These are phyloP conservation scores for Gnatocerus cornutus DNA, from an alignment of 2,888 invertebrate species.

Conservation along the genomic window DNA sequence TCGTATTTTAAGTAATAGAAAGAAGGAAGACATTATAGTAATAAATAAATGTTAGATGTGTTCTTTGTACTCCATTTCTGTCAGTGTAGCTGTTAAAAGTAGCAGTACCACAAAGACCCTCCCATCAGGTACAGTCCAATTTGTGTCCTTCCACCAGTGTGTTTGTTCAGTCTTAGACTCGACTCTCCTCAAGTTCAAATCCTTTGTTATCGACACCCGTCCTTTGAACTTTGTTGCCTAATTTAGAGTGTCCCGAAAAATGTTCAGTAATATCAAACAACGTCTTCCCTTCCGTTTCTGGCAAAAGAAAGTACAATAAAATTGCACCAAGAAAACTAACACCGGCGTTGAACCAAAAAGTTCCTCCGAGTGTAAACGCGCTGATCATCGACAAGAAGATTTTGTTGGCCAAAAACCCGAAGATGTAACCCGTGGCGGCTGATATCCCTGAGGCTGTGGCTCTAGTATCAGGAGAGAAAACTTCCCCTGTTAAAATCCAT, in stretches of 20 bases:
- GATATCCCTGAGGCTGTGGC: slow-evolving; percentile 83
- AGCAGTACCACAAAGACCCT: neutral
- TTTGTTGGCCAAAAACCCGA: slow-evolving; percentile 85
- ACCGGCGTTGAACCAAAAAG: slow-evolving; percentile 80
- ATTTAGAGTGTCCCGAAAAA: slow-evolving; percentile 76
- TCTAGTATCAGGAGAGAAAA: slow-evolving; percentile 80
- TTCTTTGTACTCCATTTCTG: neutral
- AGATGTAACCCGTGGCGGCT: slow-evolving; percentile 83
- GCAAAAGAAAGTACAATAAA: slow-evolving; percentile 80
- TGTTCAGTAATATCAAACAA: slow-evolving; percentile 82
- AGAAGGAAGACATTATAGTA: neutral
- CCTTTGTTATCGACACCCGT: slow-evolving; percentile 54
- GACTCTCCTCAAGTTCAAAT: slow-evolving; percentile 43
- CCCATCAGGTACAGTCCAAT: neutral
- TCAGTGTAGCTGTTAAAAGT: neutral
- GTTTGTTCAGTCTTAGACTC: slow-evolving; percentile 39
- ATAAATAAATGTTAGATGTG: neutral
- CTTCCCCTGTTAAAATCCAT: slow-evolving; percentile 88
- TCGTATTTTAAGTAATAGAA: neutral
- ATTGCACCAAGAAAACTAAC: slow-evolving; percentile 78
- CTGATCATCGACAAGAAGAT: slow-evolving; percentile 80
- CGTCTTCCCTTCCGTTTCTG: slow-evolving; percentile 88
- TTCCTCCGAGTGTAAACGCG: slow-evolving; percentile 79
- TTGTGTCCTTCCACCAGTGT: neutral
- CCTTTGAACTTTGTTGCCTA: slow-evolving; percentile 72